A percentile compares a stretch with the other conserved stretches of the same genome.
Evolutionary conservation across 2,113 vertebrate genomes (phyloP).

Genomic region (Equus przewalskii): DNA sequence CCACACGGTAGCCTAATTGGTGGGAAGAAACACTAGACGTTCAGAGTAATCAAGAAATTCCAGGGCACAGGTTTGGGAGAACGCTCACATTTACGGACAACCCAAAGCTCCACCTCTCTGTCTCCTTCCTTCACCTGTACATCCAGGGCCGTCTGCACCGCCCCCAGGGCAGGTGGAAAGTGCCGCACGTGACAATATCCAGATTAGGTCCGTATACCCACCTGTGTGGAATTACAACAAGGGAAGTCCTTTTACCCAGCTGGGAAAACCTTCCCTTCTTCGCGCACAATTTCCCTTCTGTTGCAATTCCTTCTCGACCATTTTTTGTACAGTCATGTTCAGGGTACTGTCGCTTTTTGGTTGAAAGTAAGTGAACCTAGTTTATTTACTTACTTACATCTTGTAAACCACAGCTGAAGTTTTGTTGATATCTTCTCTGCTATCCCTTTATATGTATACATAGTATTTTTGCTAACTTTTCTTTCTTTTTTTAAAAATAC

Average conservation of each 20-base stretch:
- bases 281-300: background rate
- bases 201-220: background rate
- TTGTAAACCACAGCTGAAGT: background rate
- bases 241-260: background rate
- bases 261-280: background rate
- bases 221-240: background rate
- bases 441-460: background rate
- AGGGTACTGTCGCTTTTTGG: background rate
- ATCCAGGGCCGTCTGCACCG: background rate
- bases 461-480: background rate
- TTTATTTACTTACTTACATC: slow-evolving; percentile 25
- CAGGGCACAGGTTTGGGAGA: background rate
- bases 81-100: background rate
- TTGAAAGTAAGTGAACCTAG: background rate
- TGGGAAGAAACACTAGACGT: background rate
- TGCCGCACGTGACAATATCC: background rate
- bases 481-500: no score
- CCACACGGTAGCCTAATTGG: no score
- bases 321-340: background rate
- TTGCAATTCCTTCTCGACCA: background rate
- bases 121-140: background rate
- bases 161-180: background rate
- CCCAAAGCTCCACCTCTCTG: background rate
- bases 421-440: background rate
- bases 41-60: background rate